A percentile compares a stretch with the other conserved stretches of the same genome.
These are phyloP conservation scores for Artibeus lituratus DNA, from an alignment of 2,797 vertebrate species.

Conservation along the genomic window DNA sequence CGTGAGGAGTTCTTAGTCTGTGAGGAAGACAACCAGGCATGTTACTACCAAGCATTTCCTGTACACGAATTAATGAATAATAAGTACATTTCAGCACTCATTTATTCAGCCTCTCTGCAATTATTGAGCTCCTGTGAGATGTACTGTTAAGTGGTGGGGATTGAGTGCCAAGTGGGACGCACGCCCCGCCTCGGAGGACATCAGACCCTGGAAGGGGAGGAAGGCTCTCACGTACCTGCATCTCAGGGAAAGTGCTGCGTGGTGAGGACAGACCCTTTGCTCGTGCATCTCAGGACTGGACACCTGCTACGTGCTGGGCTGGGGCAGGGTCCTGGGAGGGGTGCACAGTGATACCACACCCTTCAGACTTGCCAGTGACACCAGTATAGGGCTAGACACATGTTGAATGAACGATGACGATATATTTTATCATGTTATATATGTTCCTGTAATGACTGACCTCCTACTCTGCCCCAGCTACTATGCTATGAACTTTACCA, in stretches of 20 bases:
- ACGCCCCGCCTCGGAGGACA: neutral
- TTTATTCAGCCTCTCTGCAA: neutral
- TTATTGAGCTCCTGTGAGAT: neutral
- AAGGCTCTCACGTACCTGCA: neutral
- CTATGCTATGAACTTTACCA: neutral
- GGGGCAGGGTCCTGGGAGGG: neutral
- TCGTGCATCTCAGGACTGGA: neutral
- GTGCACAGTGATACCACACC: fast-evolving
- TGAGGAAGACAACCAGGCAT: neutral
- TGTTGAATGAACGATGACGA: neutral
- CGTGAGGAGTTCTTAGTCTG: neutral
- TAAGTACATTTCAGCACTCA: neutral
- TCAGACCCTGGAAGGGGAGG: neutral
- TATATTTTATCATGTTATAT: neutral
- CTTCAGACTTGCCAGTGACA: neutral
- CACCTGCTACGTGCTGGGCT: neutral
- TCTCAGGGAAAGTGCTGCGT: fast-evolving
- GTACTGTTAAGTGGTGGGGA: neutral
- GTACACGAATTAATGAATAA: neutral
- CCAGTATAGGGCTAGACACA: neutral
- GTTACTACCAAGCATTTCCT: neutral
- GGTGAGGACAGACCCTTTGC: neutral
- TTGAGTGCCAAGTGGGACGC: neutral
- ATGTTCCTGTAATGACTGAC: neutral
- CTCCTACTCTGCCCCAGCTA: neutral